Percentiles rank a stretch among this genome's conserved stretches.
Evolutionary conservation across 2,888 invertebrate genomes (phyloP).

Genomic region (Eilema depressum): DNA sequence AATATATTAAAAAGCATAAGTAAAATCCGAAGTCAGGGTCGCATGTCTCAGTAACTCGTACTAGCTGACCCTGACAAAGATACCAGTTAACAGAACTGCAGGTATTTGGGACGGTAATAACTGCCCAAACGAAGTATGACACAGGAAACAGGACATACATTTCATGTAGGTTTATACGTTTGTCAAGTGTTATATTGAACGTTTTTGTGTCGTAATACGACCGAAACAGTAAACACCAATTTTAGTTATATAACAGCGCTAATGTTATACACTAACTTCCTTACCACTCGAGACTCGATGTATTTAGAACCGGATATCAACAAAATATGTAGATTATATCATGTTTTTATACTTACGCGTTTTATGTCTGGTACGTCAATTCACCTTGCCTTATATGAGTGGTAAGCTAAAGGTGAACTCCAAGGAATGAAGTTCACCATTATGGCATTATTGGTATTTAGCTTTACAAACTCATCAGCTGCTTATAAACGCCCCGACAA

Average conservation of each 20-base stretch:
- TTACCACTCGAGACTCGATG: neutral
- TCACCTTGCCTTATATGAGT: neutral
- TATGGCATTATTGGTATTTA: neutral
- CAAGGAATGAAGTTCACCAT: neutral
- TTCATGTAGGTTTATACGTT: neutral
- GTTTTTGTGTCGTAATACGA: neutral
- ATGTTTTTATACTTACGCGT: too few species aligned
- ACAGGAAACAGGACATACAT: neutral
- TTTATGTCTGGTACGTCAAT: neutral
- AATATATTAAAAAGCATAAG: neutral
- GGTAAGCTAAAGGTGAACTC: neutral
- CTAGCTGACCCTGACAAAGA: neutral
- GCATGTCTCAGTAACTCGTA: neutral
- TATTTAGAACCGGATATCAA: slow-evolving; percentile 2
- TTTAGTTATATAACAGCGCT: neutral
- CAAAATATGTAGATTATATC: neutral
- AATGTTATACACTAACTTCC: slow-evolving; percentile 1
- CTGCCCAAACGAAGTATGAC: neutral
- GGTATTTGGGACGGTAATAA: neutral
- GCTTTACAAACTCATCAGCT: too few species aligned
- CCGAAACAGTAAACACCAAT: slow-evolving; percentile 4
- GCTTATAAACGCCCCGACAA: too few species aligned
- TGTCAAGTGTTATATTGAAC: neutral
- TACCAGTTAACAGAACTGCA: neutral
- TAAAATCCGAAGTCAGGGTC: neutral